Evolutionary conservation across 2,113 vertebrate species (phyloP), one percentile per base, ranked within the genome.

Genomic region (pig (Sus scrofa)): DNA sequence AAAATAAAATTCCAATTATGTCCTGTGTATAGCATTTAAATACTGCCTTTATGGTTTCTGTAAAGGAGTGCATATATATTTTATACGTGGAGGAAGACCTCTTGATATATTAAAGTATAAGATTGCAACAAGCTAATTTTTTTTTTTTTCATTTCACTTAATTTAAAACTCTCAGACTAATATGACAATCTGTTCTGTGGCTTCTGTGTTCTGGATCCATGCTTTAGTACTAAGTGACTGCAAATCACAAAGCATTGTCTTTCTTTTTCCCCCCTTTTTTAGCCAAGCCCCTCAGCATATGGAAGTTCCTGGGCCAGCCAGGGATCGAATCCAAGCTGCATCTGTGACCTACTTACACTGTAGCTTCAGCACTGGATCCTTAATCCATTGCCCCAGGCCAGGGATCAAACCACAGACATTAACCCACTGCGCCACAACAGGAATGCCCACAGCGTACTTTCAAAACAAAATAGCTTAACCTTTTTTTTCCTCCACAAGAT

Each of bases 111-210:
- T 7, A 96, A 92, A 58, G n/a, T 1, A 39, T 2, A 86, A 74
- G 6, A 82, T 74, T 97, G 91, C 84, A 94, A 97, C 27, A 95
- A 97, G 97, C 95, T 97, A 74, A 87, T 95, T 96, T 27, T 96
- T 97, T 97, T 96, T 97, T 97, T 98, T 97, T 98, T 98, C 97
- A 98, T 97, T 96, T 93, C 67, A 56, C 24, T 60, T 94, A 82
- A 78, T 94, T 95, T 75, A 95, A 98, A 34, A 58, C 86, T 92
- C 89, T 85, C 91, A 82, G 94, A 97, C 94, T 97, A 89, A 96
- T 86, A 96, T 27, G 91, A 97, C 75, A 94, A 95, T 65, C 26
- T 94, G 63, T 65, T 91, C 7, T 39, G 22, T 54, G 73, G 70
- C 0, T 1, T 90, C 97, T 88, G 54, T 26, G 54, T 92, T 96